Conservation (phyloP, 2,797 vertebrate genomes). For the Mergus octosetaceus region DNA sequence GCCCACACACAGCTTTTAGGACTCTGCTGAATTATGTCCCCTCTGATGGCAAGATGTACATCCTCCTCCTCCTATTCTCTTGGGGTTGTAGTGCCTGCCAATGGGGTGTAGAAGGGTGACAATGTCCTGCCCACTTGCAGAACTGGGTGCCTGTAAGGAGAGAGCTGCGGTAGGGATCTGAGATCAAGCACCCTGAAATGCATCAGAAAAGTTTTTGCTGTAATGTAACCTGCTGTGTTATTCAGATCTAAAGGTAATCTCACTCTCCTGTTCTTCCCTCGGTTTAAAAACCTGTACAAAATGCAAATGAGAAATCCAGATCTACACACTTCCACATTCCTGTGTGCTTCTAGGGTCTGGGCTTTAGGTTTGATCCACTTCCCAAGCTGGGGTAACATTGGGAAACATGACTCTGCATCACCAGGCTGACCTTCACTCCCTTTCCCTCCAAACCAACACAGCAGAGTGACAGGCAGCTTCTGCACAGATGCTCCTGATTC, state of each 20-base stretch:
- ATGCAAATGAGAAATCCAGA: neutral
- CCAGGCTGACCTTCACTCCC: neutral
- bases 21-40: neutral
- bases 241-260: neutral
- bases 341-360: neutral
- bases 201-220: neutral
- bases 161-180: neutral
- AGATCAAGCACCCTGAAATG: neutral
- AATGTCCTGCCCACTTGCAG: neutral
- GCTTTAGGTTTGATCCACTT: neutral
- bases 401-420: neutral
- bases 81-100: neutral
- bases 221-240: neutral
- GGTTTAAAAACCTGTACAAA: neutral
- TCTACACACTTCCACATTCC: neutral
- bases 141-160: neutral
- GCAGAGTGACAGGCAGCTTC: neutral
- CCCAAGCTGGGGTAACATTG: neutral
- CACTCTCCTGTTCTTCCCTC: neutral
- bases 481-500: neutral
- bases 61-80: neutral
- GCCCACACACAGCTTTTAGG: neutral
- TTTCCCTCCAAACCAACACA: rapidly evolving
- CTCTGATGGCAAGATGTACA: neutral
- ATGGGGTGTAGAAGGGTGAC: neutral